These are phyloP conservation scores for Acanthosoma haemorrhoidale DNA, from an alignment of 2,888 invertebrate species.

Conservation along the genomic window DNA sequence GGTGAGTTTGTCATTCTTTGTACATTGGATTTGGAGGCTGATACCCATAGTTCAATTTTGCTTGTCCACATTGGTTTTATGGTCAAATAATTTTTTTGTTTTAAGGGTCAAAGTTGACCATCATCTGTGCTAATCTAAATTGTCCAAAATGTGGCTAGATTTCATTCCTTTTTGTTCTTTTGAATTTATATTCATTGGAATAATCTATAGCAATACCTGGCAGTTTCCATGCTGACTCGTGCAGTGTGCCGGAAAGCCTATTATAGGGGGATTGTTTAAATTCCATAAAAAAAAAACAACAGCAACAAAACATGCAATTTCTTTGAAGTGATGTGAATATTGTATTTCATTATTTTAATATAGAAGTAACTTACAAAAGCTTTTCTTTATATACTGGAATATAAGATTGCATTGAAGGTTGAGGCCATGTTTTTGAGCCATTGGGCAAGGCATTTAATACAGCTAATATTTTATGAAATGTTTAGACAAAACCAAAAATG, in stretches of 20 bases:
- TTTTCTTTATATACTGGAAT: slow-evolving; percentile 30
- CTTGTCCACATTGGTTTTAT: too few species aligned
- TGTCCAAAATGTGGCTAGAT: too few species aligned
- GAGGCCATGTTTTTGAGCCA: slow-evolving; percentile 32
- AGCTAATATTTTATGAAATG: too few species aligned
- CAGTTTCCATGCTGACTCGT: slow-evolving; percentile 30
- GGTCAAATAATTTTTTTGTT: too few species aligned
- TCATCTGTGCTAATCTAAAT: too few species aligned
- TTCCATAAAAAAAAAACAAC: slow-evolving; percentile 24
- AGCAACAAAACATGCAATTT: too few species aligned
- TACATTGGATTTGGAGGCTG: too few species aligned
- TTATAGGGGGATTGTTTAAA: slow-evolving; percentile 33
- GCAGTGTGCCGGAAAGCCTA: slow-evolving; percentile 36
- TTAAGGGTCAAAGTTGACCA: too few species aligned
- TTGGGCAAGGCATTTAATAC: slow-evolving; percentile 35
- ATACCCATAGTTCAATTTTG: too few species aligned
- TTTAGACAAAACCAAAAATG: too few species aligned
- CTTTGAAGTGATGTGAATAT: background rate
- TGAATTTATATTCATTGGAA: background rate
- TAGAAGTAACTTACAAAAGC: slow-evolving; percentile 29
- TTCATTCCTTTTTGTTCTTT: too few species aligned
- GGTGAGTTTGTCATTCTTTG: too few species aligned
- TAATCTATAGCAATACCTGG: slow-evolving; percentile 32
- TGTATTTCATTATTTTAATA: background rate
- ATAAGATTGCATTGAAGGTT: slow-evolving; percentile 34